These are phyloP conservation scores for Melanotaenia boesemani DNA, from an alignment of 2,797 vertebrate species.

Conservation along the genomic window DNA sequence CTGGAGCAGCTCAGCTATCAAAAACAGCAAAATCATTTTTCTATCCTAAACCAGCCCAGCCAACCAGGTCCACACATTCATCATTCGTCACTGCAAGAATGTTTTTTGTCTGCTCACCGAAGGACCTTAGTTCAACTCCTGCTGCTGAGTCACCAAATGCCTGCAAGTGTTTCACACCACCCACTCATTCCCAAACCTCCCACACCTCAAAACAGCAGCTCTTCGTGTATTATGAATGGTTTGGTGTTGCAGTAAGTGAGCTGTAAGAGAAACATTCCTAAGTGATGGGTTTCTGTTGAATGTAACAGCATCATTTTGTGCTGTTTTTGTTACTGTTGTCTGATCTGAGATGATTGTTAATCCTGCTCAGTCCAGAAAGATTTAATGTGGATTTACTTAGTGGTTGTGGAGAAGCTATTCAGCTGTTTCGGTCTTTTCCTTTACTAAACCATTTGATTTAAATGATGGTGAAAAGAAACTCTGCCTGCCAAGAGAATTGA, in stretches of 20 bases:
- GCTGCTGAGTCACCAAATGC: slow-evolving; percentile 59
- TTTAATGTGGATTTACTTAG: slow-evolving; percentile 22
- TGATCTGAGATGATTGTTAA: slow-evolving; percentile 15
- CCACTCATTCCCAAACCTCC: slow-evolving; percentile 18
- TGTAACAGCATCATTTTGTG: not conserved
- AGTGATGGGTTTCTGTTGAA: slow-evolving; percentile 15
- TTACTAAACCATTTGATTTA: slow-evolving; percentile 26
- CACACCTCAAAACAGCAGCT: not conserved
- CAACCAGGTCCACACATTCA: not conserved
- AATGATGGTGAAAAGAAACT: slow-evolving; percentile 19
- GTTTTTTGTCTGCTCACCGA: slow-evolving; percentile 27
- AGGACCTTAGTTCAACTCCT: slow-evolving; percentile 9
- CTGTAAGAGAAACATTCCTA: slow-evolving; percentile 17
- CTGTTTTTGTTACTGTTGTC: slow-evolving; percentile 11
- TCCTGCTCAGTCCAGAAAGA: slow-evolving; percentile 20
- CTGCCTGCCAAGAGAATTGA: slow-evolving; percentile 7
- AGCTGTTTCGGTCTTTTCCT: not conserved
- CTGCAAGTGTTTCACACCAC: not conserved
- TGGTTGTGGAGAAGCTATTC: slow-evolving; percentile 6
- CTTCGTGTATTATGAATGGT: slow-evolving; percentile 39
- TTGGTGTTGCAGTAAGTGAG: slow-evolving; percentile 16
- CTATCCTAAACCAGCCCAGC: not conserved
- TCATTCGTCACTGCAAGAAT: not conserved
- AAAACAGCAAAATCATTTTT: not conserved
- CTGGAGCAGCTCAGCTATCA: not conserved